Evolutionary conservation across 2,888 invertebrate genomes (phyloP), one percentile per base, ranked within the genome.

Genomic region (Scaptomyza caliginosa): DNA sequence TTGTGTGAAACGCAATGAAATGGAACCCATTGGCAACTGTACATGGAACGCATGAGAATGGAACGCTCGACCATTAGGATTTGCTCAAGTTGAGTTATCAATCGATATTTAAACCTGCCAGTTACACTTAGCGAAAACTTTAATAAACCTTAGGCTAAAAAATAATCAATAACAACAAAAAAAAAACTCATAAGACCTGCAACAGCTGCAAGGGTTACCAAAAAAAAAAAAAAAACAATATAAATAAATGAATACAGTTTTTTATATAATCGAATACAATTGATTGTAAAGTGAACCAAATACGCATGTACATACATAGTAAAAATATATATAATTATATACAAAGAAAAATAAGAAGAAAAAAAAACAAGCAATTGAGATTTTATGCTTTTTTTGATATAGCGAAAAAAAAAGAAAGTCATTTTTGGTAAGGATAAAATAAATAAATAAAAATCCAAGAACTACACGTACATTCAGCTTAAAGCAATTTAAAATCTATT

Each of bases 381-480:
- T 23, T 39, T 48, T 46, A 49, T 34, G 38, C 43, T 40, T 23
- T 34, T 43, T 56, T 62, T 57, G 34, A 46, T 26, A 46, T n/a
- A n/a, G n/a, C n/a, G n/a, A n/a, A n/a, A n/a, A n/a, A 64, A 28
- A 23, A 50, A 39, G 26, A 6, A 50, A 49, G 17, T 26, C 28
- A 43, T 43, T 43, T 34, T 32, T 32, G 32, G 28, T 11, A 38
- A 59, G 17, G 24, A 43, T 43, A 21, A 46, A 65, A 36, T 46
- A 62, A 51, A 67, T 63, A 30, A 67, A 68, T 34, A 16, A 17
- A 38, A 38, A 39, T 30, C 23, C 40, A 74, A 74, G 64, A 68
- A 73, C 54, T 68, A 74, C 60, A 55, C 64, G 74, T 74, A 73
- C 74, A 74, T 68, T 56, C 69, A 65, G 64, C 69, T 60, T 71